Percentiles rank a stretch among this genome's conserved stretches.
These are phyloP conservation scores for Callitettix versicolor DNA, from an alignment of 1,140 invertebrate species.

Conservation along the genomic window DNA sequence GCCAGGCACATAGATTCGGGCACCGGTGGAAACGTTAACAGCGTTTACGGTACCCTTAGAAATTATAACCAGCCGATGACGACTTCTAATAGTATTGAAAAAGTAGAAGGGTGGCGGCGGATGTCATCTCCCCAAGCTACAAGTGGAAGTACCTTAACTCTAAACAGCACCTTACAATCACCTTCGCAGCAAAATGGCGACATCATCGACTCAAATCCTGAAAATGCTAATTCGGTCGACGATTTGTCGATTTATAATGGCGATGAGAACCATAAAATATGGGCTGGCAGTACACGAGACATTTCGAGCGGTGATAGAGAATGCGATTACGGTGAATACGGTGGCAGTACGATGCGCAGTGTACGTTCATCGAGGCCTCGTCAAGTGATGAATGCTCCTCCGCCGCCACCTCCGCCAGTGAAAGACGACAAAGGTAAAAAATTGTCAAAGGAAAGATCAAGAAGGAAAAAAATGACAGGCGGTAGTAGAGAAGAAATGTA, in stretches of 20 bases:
- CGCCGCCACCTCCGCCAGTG: conserved; percentile 60
- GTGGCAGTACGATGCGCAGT: conserved; percentile 51
- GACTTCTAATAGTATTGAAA: conserved; percentile 27
- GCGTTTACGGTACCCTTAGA: conserved; percentile 38
- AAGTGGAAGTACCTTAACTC: conserved; percentile 41
- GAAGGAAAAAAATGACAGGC: conserved; percentile 28
- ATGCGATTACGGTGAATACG: conserved; percentile 59
- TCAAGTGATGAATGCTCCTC: conserved; percentile 63
- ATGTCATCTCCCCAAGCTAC: conserved; percentile 32
- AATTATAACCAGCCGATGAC: conserved; percentile 29
- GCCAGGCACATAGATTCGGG: conserved; percentile 64
- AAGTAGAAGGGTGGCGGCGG: conserved; percentile 42
- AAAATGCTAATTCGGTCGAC: conserved; percentile 44
- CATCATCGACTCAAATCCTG: conserved; percentile 34
- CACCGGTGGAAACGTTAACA: conserved; percentile 32
- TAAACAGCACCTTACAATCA: conserved; percentile 36
- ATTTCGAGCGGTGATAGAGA: conserved; percentile 48
- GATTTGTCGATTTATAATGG: conserved; percentile 73
- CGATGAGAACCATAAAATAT: conserved; percentile 88
- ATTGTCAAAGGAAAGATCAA: conserved; percentile 22
- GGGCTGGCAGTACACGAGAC: conserved; percentile 63
- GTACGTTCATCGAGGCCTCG: conserved; percentile 64
- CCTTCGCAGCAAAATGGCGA: conserved; percentile 29
- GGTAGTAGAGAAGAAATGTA: conserved; percentile 40
- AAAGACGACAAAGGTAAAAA: conserved; percentile 45